phyloP scores from a whole-genome alignment of 1,140 invertebrate species.

The Papilio xuthus region DNA sequence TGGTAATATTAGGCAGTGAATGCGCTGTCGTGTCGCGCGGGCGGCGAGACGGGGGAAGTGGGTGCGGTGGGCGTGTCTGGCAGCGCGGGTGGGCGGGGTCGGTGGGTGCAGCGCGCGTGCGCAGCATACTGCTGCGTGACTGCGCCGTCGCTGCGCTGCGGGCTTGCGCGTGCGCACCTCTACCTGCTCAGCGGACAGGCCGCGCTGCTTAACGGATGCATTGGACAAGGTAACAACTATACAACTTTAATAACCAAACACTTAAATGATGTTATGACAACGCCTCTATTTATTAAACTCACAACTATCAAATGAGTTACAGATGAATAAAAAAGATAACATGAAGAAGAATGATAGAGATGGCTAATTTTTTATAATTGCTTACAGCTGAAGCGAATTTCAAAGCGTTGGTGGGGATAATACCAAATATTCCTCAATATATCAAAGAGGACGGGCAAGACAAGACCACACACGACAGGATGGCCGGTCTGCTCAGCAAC shows the following conservation, averaged over 20 bases:
- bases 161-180: constrained; percentile 89
- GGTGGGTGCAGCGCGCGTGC: constrained; percentile 94
- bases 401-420: constrained; percentile 91
- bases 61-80: constrained; percentile 86
- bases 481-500: constrained; percentile 88
- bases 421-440: constrained; percentile 89
- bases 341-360: no score
- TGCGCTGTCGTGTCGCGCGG: constrained; percentile 49
- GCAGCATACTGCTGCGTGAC: constrained; percentile 97
- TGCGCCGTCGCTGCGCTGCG: constrained; percentile 93
- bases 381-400: constrained; percentile 94
- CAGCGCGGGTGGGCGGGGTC: constrained; percentile 83
- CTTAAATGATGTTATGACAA: no score
- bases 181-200: constrained; percentile 95
- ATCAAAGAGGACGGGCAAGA: constrained; percentile 89
- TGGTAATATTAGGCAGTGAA: constrained; percentile 58
- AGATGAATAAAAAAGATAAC: no score
- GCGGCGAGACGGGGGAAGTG: constrained; percentile 64
- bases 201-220: constrained; percentile 93
- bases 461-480: constrained; percentile 86
- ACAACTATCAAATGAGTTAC: no score
- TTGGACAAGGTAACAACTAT: constrained; percentile 91
- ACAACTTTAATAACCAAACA: constrained; percentile 3
- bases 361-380: constrained; percentile 31
- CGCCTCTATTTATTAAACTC: no score